phyloP scores from a whole-genome alignment of 2,113 vertebrate genomes.

The Peromyscus maniculatus region DNA sequence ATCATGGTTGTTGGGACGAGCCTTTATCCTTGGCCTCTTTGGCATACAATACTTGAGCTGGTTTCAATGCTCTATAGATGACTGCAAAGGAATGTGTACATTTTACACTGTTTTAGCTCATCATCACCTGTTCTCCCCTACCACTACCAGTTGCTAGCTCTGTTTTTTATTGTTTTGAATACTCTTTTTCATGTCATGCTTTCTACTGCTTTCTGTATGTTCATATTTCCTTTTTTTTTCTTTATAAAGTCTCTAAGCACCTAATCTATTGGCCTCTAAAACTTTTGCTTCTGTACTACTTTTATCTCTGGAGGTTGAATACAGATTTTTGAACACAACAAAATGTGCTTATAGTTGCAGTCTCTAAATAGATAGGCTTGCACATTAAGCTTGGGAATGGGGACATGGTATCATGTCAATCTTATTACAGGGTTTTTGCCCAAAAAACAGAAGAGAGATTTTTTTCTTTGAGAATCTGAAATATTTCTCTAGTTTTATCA shows the following conservation, averaged over 20 bases:
- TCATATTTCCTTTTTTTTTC: slow-evolving; percentile 44
- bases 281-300: slow-evolving; percentile 54
- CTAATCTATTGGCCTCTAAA: slow-evolving; percentile 41
- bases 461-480: slow-evolving; percentile 32
- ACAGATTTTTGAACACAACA: slow-evolving; percentile 35
- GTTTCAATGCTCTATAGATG: slow-evolving; percentile 41
- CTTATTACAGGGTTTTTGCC: slow-evolving; percentile 10
- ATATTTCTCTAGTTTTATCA: slow-evolving; percentile 53
- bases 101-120: slow-evolving; percentile 51
- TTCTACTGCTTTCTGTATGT: slow-evolving; percentile 64
- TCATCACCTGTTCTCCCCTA: background rate
- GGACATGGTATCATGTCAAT: slow-evolving; percentile 25
- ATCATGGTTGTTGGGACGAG: slow-evolving; percentile 10
- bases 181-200: slow-evolving; percentile 51
- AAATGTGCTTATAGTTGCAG: slow-evolving; percentile 50
- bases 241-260: slow-evolving; percentile 48
- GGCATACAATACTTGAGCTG: slow-evolving; percentile 41
- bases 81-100: slow-evolving; percentile 62
- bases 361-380: slow-evolving; percentile 57
- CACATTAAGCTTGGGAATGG: background rate
- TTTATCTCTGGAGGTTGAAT: slow-evolving; percentile 28
- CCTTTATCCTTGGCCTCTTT: slow-evolving; percentile 72
- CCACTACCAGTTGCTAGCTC: background rate
- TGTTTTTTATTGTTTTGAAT: slow-evolving; percentile 50
- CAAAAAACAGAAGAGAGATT: slow-evolving; percentile 54